Conservation (phyloP, 2,797 vertebrate genomes). For the Tympanoctomys barrerae region DNA sequence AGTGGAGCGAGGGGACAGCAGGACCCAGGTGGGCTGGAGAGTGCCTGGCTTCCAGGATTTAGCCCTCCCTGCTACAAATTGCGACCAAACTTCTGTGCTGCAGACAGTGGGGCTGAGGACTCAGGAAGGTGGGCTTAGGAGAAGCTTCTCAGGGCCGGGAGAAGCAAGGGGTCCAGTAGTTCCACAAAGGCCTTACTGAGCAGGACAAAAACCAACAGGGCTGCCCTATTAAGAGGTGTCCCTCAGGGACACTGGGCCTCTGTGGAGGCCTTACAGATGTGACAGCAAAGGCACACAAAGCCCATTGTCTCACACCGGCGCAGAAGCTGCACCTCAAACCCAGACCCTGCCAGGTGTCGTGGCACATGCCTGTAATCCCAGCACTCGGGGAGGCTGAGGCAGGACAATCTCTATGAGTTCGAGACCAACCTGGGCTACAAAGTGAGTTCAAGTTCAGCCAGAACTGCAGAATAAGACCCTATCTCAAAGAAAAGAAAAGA, state of each 20-base stretch:
- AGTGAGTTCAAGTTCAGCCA: too few relatives aligned
- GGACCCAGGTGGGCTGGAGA: background rate
- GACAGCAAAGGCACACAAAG: background rate
- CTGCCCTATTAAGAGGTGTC: accelerated
- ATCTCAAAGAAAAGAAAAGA: too few relatives aligned
- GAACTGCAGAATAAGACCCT: too few relatives aligned
- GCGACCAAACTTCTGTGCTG: background rate
- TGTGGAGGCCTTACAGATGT: background rate
- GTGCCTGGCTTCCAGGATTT: background rate
- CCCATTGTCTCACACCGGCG: background rate
- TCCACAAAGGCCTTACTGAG: background rate
- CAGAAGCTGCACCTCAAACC: background rate
- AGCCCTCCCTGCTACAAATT: too few relatives aligned
- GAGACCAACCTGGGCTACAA: too few relatives aligned
- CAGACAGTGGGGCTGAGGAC: background rate
- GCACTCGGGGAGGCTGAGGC: too few relatives aligned
- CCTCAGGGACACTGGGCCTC: background rate
- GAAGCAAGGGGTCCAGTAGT: too few relatives aligned
- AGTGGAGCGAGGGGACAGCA: background rate
- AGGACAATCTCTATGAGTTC: too few relatives aligned
- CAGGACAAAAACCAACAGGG: background rate
- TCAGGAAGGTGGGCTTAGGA: background rate
- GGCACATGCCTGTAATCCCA: too few relatives aligned
- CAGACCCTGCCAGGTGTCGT: too few relatives aligned
- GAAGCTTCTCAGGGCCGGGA: background rate